phyloP scores from a whole-genome alignment of 2,888 invertebrate species.

The Serrognathus titanus region DNA sequence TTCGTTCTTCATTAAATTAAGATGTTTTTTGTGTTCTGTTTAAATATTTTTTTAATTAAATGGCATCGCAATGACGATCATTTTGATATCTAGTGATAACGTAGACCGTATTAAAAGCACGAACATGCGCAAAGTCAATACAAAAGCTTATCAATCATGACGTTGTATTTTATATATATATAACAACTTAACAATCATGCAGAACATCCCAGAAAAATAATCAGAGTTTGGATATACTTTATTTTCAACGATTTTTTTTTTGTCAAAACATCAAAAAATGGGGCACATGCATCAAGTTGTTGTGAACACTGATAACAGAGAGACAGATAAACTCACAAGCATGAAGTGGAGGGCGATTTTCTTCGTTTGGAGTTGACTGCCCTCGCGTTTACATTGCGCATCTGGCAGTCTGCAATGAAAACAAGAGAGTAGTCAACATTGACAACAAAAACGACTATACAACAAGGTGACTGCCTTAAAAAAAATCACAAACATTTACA shows the following conservation, averaged over 20 bases:
- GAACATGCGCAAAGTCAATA: not conserved
- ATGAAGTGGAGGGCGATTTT: slow-evolving; percentile 64
- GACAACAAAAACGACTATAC: slow-evolving; percentile 24
- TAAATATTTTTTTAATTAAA: too few relatives aligned
- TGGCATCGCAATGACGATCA: too few relatives aligned
- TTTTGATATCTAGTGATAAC: too few relatives aligned
- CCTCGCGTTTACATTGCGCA: slow-evolving; percentile 72
- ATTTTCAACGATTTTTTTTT: too few relatives aligned
- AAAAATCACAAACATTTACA: not conserved
- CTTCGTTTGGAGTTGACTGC: slow-evolving; percentile 67
- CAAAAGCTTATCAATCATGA: not conserved
- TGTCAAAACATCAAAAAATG: not conserved
- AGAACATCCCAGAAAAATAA: not conserved
- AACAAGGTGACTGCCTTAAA: slow-evolving; percentile 4
- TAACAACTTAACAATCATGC: slow-evolving; percentile 6
- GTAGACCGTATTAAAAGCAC: too few relatives aligned
- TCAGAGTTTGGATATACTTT: slow-evolving; percentile 17
- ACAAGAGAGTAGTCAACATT: slow-evolving; percentile 58
- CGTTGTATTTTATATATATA: too few relatives aligned
- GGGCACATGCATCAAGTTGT: slow-evolving; percentile 21
- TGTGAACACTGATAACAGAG: slow-evolving; percentile 32
- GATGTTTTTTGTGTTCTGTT: too few relatives aligned
- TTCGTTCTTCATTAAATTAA: too few relatives aligned
- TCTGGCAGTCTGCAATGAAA: slow-evolving; percentile 74
- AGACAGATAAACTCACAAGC: slow-evolving; percentile 60